Conservation (phyloP, 2,888 invertebrate genomes). For the Lasioglossum leucozonium region DNA sequence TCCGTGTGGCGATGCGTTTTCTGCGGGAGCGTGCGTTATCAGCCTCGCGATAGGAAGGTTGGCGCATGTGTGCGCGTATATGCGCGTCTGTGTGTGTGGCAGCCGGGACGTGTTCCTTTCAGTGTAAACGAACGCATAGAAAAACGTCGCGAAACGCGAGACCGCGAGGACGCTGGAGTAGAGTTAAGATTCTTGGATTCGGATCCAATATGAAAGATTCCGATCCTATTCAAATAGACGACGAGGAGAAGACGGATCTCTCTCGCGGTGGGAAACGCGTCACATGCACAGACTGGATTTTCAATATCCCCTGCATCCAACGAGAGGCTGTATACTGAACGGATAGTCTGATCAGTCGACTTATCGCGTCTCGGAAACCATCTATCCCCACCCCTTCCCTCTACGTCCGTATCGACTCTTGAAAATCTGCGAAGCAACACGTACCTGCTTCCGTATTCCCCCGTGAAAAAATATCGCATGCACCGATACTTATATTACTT, state of each 20-base stretch:
- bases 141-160: background rate
- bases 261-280: slow-evolving; percentile 10
- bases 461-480: background rate
- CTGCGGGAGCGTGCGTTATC: background rate
- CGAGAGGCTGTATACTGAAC: slow-evolving; percentile 27
- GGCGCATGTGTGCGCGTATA: background rate
- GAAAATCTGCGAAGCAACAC: background rate
- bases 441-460: background rate
- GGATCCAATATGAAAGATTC: slow-evolving; percentile 62
- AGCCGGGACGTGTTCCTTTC: slow-evolving; percentile 23
- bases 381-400: background rate
- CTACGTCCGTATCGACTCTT: background rate
- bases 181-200: slow-evolving; percentile 53
- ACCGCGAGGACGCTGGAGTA: background rate
- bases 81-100: background rate
- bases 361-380: slow-evolving; percentile 44
- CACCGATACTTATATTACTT: background rate
- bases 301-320: slow-evolving; percentile 53
- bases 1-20: background rate
- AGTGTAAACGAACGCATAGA: slow-evolving; percentile 15
- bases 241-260: background rate
- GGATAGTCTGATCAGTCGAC: slow-evolving; percentile 53
- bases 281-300: slow-evolving; percentile 51
- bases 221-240: slow-evolving; percentile 48
- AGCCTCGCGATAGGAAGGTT: background rate